A percentile compares a stretch with the other conserved stretches of the same genome.
These are phyloP conservation scores for Tachina fera DNA, from an alignment of 2,888 invertebrate genomes.

Conservation along the genomic window DNA sequence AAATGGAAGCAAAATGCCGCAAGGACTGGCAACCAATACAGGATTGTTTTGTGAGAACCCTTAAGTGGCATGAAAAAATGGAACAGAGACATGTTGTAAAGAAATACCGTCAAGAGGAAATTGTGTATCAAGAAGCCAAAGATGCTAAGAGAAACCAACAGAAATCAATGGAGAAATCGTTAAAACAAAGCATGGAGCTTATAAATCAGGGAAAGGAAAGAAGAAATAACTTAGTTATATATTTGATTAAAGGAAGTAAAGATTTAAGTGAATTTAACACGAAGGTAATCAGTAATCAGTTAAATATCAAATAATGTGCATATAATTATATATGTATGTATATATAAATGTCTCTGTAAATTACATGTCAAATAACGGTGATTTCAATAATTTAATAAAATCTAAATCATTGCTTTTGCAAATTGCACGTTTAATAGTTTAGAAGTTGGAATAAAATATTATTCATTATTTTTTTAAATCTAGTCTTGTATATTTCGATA, in stretches of 20 bases:
- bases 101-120: conserved; percentile 51
- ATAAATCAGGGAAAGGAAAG: conserved; percentile 15
- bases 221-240: conserved; percentile 45
- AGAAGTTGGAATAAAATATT: too few relatives aligned
- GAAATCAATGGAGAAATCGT: neutral
- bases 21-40: conserved; percentile 60
- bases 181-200: conserved; percentile 9
- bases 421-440: too few relatives aligned
- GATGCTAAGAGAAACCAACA: conserved; percentile 1
- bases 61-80: conserved; percentile 60
- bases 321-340: too few relatives aligned
- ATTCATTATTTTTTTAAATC: too few relatives aligned
- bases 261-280: neutral
- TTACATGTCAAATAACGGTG: too few relatives aligned
- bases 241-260: conserved; percentile 10
- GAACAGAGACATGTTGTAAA: conserved; percentile 59
- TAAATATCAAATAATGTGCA: too few relatives aligned
- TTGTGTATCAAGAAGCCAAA: conserved; percentile 14
- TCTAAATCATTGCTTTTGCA: too few relatives aligned
- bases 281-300: conserved; percentile 34
- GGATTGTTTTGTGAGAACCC: conserved; percentile 31
- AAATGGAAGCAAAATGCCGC: conserved; percentile 61
- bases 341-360: too few relatives aligned
- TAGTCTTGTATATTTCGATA: too few relatives aligned
- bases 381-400: too few relatives aligned